Base-by-base conservation (phyloP, 2,888 invertebrate genomes). In the Sacculina carcini region DNA sequence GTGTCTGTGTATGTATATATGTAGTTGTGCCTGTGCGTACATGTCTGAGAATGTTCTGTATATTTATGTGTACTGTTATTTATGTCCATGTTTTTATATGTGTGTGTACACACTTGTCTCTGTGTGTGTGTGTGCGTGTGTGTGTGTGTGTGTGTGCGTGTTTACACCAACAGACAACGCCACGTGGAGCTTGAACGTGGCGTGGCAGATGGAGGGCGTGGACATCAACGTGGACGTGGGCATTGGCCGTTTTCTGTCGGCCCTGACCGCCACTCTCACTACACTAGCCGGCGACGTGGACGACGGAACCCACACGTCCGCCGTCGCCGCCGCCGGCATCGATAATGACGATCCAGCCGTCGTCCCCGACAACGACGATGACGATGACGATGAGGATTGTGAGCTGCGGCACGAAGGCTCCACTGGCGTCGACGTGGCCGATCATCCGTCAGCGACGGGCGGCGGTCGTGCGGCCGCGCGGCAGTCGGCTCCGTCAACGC, bases 181-280 rank as follows among this genome's bases (percentile, higher is more conserved):
- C 3, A 94, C 96, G 64, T 98, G 96, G 96, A 77, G 94, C 61
- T 70, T 98, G 53, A 94, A 94, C 66, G 90, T 98, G 1, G 82
- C 87, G 57, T 96, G 96, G 90, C 84, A 94, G 68, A 98, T 98
- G 98, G 87, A 94, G 65, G 98, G 98, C 48, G 89, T 94, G 9
- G 92, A 92, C 62, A 89, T 94, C 57, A 89, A 94, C 64, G 68
- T 94, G 52, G 92, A 94, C 66, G 85, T 89, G 1, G 87, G 83
- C 64, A 87, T 98, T 40, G 96, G 96, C 50, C 90, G 94, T 65
- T 85, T 92, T 62, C 69, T 96, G 26, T 89, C 90, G 0, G 82
- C 90, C 1, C 70, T 96, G 34, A 90, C 92, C 0, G 85, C 90
- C 64, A 96, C 96, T 0, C 73, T 96, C 51, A 94, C 96, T 0